Conservation (phyloP, 2,113 vertebrate species). For the Cryptoleucopteryx plumbea region DNA sequence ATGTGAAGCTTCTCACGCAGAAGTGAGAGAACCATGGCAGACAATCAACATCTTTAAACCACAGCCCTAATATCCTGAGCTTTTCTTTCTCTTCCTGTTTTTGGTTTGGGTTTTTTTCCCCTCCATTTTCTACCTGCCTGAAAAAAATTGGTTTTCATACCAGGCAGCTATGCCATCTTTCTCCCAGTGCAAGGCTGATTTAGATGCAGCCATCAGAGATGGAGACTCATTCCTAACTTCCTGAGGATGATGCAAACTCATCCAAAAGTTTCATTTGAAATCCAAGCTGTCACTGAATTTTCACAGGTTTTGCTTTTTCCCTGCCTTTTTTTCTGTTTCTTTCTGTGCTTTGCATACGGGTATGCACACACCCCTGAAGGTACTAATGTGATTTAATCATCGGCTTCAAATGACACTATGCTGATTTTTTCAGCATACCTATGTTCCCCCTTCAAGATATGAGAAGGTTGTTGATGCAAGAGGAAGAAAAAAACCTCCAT, state of each 20-base stretch:
- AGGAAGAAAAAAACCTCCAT: background rate
- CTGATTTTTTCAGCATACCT: background rate
- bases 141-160: background rate
- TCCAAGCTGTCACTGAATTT: background rate
- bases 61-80: background rate
- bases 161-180: background rate
- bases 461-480: background rate
- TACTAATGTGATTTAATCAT: background rate
- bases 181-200: background rate
- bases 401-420: background rate
- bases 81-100: background rate
- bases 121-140: background rate
- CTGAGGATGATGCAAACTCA: background rate
- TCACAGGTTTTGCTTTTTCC: background rate
- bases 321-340: background rate
- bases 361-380: rapidly evolving
- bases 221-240: background rate
- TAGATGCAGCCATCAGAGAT: background rate
- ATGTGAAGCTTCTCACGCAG: background rate
- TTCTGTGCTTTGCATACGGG: rapidly evolving
- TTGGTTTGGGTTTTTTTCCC: background rate
- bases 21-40: background rate
- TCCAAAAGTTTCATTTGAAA: background rate
- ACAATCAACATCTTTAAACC: background rate
- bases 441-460: background rate